These are phyloP conservation scores for Typhlomys cinereus DNA, from an alignment of 2,113 vertebrate species.

Conservation along the genomic window DNA sequence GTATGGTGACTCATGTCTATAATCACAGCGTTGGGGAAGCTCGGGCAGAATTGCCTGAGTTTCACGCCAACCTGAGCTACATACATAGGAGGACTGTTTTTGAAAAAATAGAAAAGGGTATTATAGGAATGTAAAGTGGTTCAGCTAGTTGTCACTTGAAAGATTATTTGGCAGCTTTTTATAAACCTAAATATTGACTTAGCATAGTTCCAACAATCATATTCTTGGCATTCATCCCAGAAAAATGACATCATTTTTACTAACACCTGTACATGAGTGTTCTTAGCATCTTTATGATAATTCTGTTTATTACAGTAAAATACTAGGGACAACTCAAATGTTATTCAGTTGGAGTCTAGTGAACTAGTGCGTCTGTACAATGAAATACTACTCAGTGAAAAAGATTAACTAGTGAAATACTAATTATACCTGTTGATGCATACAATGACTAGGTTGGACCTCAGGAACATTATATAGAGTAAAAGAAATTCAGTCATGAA, in stretches of 20 bases:
- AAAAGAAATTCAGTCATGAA: slow-evolving; percentile 17
- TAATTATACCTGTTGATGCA: neutral
- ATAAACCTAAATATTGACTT: neutral
- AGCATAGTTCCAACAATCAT: neutral
- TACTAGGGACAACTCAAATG: neutral
- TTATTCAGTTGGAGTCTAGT: neutral
- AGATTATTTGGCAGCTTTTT: slow-evolving; percentile 29
- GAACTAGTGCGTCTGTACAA: neutral
- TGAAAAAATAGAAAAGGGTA: neutral
- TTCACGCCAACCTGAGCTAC: neutral
- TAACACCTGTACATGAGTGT: neutral
- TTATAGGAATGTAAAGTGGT: slow-evolving; percentile 35
- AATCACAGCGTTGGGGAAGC: no score
- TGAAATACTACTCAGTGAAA: neutral
- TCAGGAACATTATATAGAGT: neutral
- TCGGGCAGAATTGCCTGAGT: no score
- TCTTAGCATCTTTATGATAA: slow-evolving; percentile 36
- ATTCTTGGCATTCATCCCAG: slow-evolving; percentile 39
- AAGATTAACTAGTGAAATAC: no score
- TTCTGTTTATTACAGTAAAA: slow-evolving; percentile 26
- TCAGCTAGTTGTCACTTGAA: neutral
- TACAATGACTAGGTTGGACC: neutral
- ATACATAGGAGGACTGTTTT: neutral
- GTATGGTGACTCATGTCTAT: no score
- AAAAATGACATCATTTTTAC: neutral